phyloP scores from a whole-genome alignment of 2,888 invertebrate genomes.

The Cyclophora punctaria region DNA sequence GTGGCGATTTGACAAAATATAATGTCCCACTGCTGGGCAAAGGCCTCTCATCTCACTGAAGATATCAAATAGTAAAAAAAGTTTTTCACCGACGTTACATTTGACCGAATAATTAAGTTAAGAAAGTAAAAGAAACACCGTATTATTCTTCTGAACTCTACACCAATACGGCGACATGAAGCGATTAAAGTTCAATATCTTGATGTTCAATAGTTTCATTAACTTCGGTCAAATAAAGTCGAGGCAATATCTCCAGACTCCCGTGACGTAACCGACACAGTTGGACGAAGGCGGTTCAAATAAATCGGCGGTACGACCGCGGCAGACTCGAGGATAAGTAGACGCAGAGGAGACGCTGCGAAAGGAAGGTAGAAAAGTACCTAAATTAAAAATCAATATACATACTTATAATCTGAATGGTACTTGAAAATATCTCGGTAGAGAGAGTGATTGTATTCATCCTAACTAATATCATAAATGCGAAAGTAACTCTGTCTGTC shows the following conservation, averaged over 20 bases:
- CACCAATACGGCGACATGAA: no score
- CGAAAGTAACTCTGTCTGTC: no score
- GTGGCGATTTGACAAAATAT: no score
- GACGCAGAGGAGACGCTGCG: not conserved
- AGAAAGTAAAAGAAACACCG: no score
- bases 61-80: no score
- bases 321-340: constrained; percentile 8
- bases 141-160: no score
- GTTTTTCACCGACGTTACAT: no score
- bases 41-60: no score
- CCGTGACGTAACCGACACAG: constrained; percentile 56
- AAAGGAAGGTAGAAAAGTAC: not conserved
- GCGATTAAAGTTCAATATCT: no score
- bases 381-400: not conserved
- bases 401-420: not conserved
- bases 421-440: not conserved
- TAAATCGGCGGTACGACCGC: constrained; percentile 47
- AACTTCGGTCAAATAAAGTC: constrained; percentile 11
- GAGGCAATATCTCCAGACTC: constrained; percentile 20
- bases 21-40: no score
- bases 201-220: constrained; percentile 9
- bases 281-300: constrained; percentile 35
- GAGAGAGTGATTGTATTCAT: not conserved
- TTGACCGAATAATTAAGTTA: no score
- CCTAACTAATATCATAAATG: no score